Base-by-base conservation (phyloP, 2,113 vertebrate species). In the Chionodraco myersi region DNA sequence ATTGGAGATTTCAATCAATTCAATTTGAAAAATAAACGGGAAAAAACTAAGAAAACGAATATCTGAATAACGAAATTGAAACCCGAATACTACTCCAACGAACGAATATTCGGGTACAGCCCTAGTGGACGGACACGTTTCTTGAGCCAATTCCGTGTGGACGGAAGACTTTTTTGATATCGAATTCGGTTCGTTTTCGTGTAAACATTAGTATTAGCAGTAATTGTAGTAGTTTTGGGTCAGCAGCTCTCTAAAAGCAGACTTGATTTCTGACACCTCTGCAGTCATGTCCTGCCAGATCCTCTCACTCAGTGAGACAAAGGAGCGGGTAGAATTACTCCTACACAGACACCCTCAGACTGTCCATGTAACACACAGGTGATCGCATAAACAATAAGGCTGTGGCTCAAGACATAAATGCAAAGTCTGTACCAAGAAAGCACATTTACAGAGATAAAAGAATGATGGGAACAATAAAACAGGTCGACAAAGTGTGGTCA, bases 191-290 rank as follows among this genome's bases (percentile, higher is more conserved):
- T 21, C 21, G 21, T 21, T 21, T 21, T 21, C 21, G 21, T 21
- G 21, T 21, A 21, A 21, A 26, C 26, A 26, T 26, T 21, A 21
- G 21, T 21, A 21, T 21, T 21, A 21, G 21, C 21, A 21, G 21
- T 21, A 21, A 21, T 21, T 21, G 21, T 21, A 21, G 21, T 21
- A 21, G 21, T 21, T 21, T 21, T 21, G 21, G 21, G 21, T 21
- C 21, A 21, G 21, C 21, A 21, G 21, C 21, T 21, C 21, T 21
- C 21, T 72, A 72, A 65, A 57, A 72, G 47, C 36, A 67, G 63
- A 83, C 57, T 44, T 71, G 72, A 85, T 77, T 86, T 89, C 70
- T 84, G 79, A 89, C 89, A 90, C 81, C 85, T 88, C 49, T 23
- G 52, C 44, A 54, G 14, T 54, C 21, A 48, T 56, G 71, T 62